Conservation (phyloP, 30 jellyfish, hydroid and myxozoan species). For the Thelohanellus kitauei region DNA sequence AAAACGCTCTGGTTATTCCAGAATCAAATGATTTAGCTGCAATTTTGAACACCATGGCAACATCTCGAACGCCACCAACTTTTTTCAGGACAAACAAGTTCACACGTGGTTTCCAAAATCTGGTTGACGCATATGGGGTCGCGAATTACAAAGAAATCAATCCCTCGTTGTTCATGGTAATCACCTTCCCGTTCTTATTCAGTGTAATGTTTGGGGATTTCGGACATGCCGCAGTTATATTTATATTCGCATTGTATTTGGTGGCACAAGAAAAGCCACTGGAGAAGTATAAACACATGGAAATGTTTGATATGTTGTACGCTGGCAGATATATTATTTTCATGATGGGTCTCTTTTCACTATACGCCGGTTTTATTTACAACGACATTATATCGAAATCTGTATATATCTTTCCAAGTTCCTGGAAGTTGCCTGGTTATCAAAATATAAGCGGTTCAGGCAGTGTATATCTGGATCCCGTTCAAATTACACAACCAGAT, state of each 20-base stretch:
- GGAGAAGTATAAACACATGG: slow-evolving; percentile 31
- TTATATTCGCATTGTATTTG: slow-evolving; percentile 34
- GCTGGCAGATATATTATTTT: slow-evolving; percentile 71
- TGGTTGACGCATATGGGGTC: slow-evolving; percentile 94
- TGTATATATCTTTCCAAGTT: slow-evolving; percentile 46
- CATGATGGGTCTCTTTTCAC: slow-evolving; percentile 72
- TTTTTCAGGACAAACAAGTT: slow-evolving; percentile 72
- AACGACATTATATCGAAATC: slow-evolving; percentile 71
- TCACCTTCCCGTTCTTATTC: slow-evolving; percentile 77
- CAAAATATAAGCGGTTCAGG: too few species aligned
- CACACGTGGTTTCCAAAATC: slow-evolving; percentile 76
- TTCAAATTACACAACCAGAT: too few species aligned
- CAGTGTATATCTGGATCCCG: too few species aligned
- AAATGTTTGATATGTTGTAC: slow-evolving; percentile 76
- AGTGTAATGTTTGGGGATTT: slow-evolving; percentile 98
- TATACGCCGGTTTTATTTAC: slow-evolving; percentile 60
- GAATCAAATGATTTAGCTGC: slow-evolving; percentile 96
- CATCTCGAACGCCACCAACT: slow-evolving; percentile 82
- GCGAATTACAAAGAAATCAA: slow-evolving; percentile 96
- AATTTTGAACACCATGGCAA: slow-evolving; percentile 56
- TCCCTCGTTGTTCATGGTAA: slow-evolving; percentile 76
- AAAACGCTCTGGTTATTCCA: slow-evolving; percentile 17
- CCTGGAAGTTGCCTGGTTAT: too few species aligned
- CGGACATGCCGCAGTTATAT: slow-evolving; percentile 71
- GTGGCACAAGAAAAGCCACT: slow-evolving; percentile 37